Base-by-base conservation (phyloP, 2,113 vertebrate genomes). In the Albula glossodonta region DNA sequence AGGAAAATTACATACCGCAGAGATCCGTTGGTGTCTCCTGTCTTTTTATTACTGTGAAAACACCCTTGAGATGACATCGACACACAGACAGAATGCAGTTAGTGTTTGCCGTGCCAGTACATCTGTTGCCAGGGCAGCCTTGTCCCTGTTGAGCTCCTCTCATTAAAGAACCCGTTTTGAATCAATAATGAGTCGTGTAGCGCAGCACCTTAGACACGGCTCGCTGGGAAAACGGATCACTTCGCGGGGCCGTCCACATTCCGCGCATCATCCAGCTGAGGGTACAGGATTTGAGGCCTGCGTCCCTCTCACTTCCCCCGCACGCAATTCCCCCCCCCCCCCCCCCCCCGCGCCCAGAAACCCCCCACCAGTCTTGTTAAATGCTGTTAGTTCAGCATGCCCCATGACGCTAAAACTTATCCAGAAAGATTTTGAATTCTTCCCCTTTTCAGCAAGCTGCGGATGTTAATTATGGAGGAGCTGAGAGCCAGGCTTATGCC, bases 391-490 rank as follows among this genome's bases (percentile, higher is more conserved):
- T 80, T 77, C 82, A 52, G 22, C 80, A 77, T 81, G 25, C 13
- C 10, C 77, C 81, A 25, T 78, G 25, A 83, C 80, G 78, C 83
- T 66, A 86, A 86, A 82, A 57, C 12, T 74, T n/a, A 3, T 5
- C 13, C 85, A 78, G 66, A 86, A 82, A 82, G 70, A 86, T 86
- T 86, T 82, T 13, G 78, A 77, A 81, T 49, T 41, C 85, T 50
- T 83, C 56, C 56, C 77, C n/a, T 50, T 78, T 41, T 78, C 51
- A 77, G 82, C 53, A 57, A 82, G 85, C 56, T 15, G 11, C 81
- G 12, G 19, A 83, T 86, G 85, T 86, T 86, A 83, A 78, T 83
- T 86, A 78, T 77, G 80, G 81, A 86, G 77, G 25, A 53, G 80
- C 63, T 86, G 60, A 41, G 22, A 86, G 51, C 22, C 60, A 82